phyloP scores from a whole-genome alignment of 1,140 invertebrate species.

The Diploscapter pachys region DNA sequence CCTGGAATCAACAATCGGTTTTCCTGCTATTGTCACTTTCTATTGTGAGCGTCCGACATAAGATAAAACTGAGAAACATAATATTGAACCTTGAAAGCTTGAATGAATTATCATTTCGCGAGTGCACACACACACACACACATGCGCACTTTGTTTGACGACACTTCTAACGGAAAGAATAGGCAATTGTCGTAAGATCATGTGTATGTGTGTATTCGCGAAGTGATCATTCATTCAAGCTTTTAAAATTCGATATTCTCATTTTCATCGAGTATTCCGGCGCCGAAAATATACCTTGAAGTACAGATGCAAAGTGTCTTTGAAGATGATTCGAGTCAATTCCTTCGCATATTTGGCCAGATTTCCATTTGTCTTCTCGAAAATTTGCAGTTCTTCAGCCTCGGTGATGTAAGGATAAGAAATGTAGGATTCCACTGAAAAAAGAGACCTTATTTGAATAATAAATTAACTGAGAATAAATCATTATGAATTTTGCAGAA shows the following conservation, averaged over 20 bases:
- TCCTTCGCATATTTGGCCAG: constrained; percentile 16
- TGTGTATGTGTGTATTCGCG: too few species aligned
- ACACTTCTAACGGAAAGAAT: too few species aligned
- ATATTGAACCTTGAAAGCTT: too few species aligned
- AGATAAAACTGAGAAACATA: too few species aligned
- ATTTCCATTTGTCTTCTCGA: constrained; percentile 15
- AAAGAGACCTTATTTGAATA: neutral
- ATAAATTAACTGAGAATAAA: neutral
- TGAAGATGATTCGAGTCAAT: constrained; percentile 15
- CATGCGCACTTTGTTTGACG: too few species aligned
- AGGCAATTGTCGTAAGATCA: too few species aligned
- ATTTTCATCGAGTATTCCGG: neutral
- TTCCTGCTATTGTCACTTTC: too few species aligned
- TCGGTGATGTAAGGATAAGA: constrained; percentile 23
- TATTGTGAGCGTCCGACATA: too few species aligned
- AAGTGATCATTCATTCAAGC: neutral
- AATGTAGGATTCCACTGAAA: constrained; percentile 18
- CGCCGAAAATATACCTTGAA: constrained; percentile 16
- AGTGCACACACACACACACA: too few species aligned
- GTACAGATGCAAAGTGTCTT: constrained; percentile 12
- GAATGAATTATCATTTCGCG: too few species aligned
- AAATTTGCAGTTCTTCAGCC: constrained; percentile 18
- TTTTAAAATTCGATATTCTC: too few species aligned
- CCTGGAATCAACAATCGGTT: constrained; percentile 6
- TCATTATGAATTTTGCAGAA: too few species aligned